Base-by-base conservation (phyloP, 2,113 vertebrate species). In the Ptilonorhynchus violaceus region DNA sequence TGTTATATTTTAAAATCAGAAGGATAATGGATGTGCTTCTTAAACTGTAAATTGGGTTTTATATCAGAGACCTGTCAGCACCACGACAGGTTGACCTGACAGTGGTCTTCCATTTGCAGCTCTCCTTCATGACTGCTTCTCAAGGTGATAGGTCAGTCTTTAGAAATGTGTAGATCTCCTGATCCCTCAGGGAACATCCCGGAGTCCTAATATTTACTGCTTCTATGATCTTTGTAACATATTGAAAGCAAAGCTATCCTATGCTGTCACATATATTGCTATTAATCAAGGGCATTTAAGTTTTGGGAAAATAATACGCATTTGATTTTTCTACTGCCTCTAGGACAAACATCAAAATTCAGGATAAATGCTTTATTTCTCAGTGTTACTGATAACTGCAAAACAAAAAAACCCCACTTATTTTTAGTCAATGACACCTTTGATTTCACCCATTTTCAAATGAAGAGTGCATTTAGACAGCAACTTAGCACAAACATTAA, bases 1-100 rank as follows among this genome's bases (percentile, higher is more conserved):
- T 96, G 98, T 89, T 97, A 97, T 98, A 98, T 97, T 98, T 98
- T 98, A 98, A 98, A 98, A 98, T 96, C 96, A 46, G 96, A 97
- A 98, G 97, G 97, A 98, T 98, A 98, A 98, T 98, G 97, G 98
- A 98, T 98, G 98, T 98, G 97, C 98, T 98, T 98, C 98, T 98
- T 97, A 96, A 97, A 97, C 96, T 97, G 94, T 98, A 98, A 98
- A 98, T 98, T 98, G 98, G 97, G 98, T 98, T 98, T 98, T 98
- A 97, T 98, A 98, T 98, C 97, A 98, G 97, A 98, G 96, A 95
- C 96, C 83, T 97, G 97, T 98, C 98, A 97, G 96, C 39, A 46
- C 94, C 88, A 86, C 4, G 96, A 97, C 97, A 98, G 80, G 94
- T 50, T 97, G 97, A 97, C 97, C 97, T 84, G 68, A 87, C 89